phyloP scores from a whole-genome alignment of 2,888 invertebrate genomes.

The Caenorhabditis macrosperma region DNA sequence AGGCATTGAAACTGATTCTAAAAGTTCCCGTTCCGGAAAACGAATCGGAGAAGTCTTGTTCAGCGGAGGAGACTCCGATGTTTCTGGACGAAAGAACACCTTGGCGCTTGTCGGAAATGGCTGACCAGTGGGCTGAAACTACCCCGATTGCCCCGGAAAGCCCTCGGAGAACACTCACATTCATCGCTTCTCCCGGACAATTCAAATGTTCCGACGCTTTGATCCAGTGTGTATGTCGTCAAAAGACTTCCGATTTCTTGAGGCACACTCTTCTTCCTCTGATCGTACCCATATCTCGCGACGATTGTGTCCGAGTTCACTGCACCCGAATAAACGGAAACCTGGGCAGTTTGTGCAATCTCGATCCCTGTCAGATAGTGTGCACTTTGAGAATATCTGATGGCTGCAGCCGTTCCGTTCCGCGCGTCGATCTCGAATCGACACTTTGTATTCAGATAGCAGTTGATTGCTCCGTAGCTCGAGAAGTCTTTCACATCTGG shows the following conservation, averaged over 20 bases:
- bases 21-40: background rate
- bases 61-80: background rate
- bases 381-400: background rate
- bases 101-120: background rate
- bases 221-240: background rate
- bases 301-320: too few species aligned
- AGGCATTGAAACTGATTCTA: background rate
- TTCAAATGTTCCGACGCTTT: background rate
- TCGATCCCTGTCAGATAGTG: background rate
- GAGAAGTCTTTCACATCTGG: background rate
- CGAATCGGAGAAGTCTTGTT: background rate
- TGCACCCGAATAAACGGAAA: background rate
- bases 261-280: background rate
- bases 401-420: background rate
- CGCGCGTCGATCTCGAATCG: background rate
- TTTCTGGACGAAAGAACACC: background rate
- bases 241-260: background rate
- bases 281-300: background rate
- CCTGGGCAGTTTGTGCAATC: background rate
- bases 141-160: background rate
- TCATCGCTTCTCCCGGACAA: background rate
- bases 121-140: background rate
- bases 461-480: background rate
- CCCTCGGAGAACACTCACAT: background rate
- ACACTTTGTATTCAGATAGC: slow-evolving; percentile 3